These are phyloP conservation scores for Anarrhichthys ocellatus DNA, from an alignment of 2,113 vertebrate species.

Conservation along the genomic window DNA sequence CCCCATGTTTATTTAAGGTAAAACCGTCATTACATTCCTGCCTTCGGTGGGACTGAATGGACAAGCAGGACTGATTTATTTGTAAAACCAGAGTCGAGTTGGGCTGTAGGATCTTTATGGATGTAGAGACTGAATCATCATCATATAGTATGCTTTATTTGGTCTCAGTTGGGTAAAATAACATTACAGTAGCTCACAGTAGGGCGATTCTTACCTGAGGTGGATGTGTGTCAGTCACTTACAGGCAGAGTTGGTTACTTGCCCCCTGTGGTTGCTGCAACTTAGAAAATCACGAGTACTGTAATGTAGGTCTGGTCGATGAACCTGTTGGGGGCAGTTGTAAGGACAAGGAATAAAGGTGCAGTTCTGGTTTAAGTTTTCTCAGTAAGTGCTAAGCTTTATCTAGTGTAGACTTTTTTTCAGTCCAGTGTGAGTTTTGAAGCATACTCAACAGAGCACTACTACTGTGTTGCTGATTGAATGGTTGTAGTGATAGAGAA, in stretches of 20 bases:
- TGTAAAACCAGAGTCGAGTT: slow-evolving; percentile 48
- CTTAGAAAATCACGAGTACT: background rate
- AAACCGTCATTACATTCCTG: slow-evolving; percentile 71
- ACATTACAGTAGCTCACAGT: slow-evolving; percentile 18
- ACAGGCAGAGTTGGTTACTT: slow-evolving; percentile 16
- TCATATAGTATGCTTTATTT: slow-evolving; percentile 33
- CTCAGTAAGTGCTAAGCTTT: slow-evolving; percentile 26
- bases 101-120: background rate
- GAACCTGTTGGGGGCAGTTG: background rate
- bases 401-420: slow-evolving; percentile 7
- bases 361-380: slow-evolving; percentile 19
- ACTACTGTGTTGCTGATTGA: slow-evolving; percentile 67
- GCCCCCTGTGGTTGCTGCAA: background rate
- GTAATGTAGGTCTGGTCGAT: slow-evolving; percentile 12
- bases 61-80: slow-evolving; percentile 62
- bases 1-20: slow-evolving; percentile 67
- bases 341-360: background rate
- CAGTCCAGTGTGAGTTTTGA: slow-evolving; percentile 11
- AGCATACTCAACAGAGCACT: slow-evolving; percentile 43
- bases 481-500: slow-evolving; percentile 64
- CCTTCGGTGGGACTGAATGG: slow-evolving; percentile 50
- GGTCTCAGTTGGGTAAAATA: slow-evolving; percentile 30
- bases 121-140: slow-evolving; percentile 28
- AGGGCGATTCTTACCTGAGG: slow-evolving; percentile 15
- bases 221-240: slow-evolving; percentile 10